A percentile compares a stretch with the other conserved stretches of the same genome.
Evolutionary conservation across 2,113 vertebrate genomes (phyloP).

Genomic region (Himantopus leucocephalus): DNA sequence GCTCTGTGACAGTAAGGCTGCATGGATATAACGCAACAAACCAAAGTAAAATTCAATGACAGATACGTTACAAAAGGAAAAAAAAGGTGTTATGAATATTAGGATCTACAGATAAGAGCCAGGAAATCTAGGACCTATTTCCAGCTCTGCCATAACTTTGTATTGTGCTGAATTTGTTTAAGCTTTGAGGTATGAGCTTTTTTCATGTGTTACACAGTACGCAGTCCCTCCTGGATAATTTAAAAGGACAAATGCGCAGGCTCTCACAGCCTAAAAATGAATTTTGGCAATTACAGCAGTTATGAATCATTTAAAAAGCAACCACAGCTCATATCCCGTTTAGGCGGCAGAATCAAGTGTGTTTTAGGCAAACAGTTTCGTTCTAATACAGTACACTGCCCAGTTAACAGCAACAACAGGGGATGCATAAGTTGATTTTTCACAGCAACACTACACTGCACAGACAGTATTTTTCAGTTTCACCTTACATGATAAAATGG

Average conservation of each 20-base stretch:
- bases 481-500: not conserved
- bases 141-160: not conserved
- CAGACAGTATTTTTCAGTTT: not conserved
- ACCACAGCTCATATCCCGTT: too few relatives aligned
- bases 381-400: fast-evolving
- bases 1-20: not conserved
- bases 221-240: too few relatives aligned
- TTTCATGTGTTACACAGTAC: not conserved
- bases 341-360: not conserved
- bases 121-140: not conserved
- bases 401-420: too few relatives aligned
- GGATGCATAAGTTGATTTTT: not conserved
- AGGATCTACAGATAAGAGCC: not conserved
- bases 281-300: not conserved
- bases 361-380: too few relatives aligned
- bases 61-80: fast-evolving
- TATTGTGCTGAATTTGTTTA: not conserved
- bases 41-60: not conserved
- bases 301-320: not conserved
- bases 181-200: not conserved
- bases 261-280: not conserved
- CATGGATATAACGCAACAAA: not conserved
- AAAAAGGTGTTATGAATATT: fast-evolving
- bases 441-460: not conserved
- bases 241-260: not conserved